A percentile compares a stretch with the other conserved stretches of the same genome.
Conservation (phyloP, 2,888 invertebrate species). For the Oligia fasciuncula region DNA sequence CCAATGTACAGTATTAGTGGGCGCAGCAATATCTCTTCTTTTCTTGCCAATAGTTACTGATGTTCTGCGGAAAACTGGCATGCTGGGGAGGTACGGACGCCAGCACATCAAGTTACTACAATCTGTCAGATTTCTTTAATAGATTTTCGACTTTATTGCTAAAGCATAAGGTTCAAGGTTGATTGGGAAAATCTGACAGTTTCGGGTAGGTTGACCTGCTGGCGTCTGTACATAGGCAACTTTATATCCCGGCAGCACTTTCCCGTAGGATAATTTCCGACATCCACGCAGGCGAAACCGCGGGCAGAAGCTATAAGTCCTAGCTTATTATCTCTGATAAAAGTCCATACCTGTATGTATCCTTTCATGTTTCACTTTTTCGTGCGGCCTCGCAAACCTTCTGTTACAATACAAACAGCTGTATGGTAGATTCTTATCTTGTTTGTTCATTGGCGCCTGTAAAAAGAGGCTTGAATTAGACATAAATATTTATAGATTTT, state of each 20-base stretch:
- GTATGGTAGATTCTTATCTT: constrained; percentile 89
- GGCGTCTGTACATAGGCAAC: no score
- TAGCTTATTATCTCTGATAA: background rate
- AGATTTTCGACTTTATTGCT: no score
- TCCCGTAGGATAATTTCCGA: no score
- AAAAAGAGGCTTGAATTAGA: constrained; percentile 41
- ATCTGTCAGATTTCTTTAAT: no score
- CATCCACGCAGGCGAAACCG: no score
- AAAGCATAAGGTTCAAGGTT: no score
- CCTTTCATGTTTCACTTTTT: constrained; percentile 96
- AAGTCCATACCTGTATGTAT: constrained; percentile 92
- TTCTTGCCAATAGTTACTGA: background rate
- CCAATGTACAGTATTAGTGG: background rate
- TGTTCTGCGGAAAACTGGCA: background rate
- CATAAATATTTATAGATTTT: no score
- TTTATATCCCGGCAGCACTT: no score
- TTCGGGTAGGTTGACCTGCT: no score
- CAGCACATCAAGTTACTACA: no score
- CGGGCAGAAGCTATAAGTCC: background rate
- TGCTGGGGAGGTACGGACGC: background rate
- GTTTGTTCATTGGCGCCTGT: constrained; percentile 77
- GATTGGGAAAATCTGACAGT: no score
- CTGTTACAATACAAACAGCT: constrained; percentile 93
- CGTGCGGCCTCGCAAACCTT: constrained; percentile 93
- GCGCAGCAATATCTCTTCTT: background rate